Conservation (phyloP, 2,888 invertebrate species). For the Rhyacophila evoluta region DNA sequence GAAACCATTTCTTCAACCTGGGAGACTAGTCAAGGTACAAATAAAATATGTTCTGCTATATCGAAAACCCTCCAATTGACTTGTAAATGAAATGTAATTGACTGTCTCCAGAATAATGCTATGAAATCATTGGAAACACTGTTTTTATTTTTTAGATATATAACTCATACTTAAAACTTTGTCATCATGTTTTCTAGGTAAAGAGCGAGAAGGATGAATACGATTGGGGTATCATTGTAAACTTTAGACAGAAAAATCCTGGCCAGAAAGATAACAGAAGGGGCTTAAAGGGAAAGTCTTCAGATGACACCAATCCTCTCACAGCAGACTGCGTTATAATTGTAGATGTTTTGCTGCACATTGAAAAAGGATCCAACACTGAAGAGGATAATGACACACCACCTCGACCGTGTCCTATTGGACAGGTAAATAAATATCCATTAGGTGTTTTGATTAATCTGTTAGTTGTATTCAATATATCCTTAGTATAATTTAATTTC, state of each 20-base stretch:
- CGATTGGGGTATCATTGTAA: constrained; percentile 97
- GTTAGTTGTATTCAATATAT: neutral
- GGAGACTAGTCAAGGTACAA: constrained; percentile 88
- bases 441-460: no score
- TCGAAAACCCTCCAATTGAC: no score
- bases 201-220: constrained; percentile 88
- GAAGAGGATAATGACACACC: constrained; percentile 70
- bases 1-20: constrained; percentile 94
- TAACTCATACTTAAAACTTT: no score
- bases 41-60: no score
- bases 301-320: constrained; percentile 66
- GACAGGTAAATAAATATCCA: constrained; percentile 71
- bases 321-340: constrained; percentile 75
- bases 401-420: constrained; percentile 78
- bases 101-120: no score
- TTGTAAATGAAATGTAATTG: no score
- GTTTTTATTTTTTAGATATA: no score
- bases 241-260: constrained; percentile 81
- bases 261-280: constrained; percentile 60
- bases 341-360: constrained; percentile 86
- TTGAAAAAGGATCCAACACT: constrained; percentile 74
- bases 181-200: constrained; percentile 69
- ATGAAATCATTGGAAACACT: no score
- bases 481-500: neutral
- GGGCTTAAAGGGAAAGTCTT: constrained; percentile 63